Evolutionary conservation across 2,888 invertebrate genomes (phyloP).

Genomic region (Tipula unca): DNA sequence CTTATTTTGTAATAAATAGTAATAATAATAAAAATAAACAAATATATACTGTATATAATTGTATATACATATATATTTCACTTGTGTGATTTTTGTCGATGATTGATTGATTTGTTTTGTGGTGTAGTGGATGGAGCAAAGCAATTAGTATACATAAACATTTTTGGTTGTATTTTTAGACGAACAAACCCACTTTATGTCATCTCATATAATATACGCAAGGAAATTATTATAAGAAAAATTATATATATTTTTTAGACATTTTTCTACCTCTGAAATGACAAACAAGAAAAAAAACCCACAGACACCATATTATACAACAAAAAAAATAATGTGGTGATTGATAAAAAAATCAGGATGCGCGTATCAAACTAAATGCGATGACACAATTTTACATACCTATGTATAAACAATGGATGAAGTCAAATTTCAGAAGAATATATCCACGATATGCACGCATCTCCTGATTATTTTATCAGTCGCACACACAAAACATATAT

Average conservation of each 20-base stretch:
- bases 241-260: conserved; percentile 19
- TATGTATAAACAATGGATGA: not conserved
- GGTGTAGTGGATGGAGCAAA: conserved; percentile 15
- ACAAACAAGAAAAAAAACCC: conserved; percentile 24
- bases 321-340: not conserved
- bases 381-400: not conserved
- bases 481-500: not conserved
- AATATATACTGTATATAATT: no score
- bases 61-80: not conserved
- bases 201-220: not conserved
- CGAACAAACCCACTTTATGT: not conserved
- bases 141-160: not conserved
- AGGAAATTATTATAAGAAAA: not conserved
- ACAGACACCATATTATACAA: conserved; percentile 15
- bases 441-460: not conserved
- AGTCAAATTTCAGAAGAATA: not conserved
- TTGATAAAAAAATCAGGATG: not conserved
- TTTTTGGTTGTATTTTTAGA: not conserved
- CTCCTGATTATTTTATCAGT: not conserved
- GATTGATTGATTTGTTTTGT: conserved; percentile 1
- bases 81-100: not conserved
- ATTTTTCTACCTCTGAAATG: conserved; percentile 24
- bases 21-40: not conserved
- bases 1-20: not conserved
- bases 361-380: not conserved